Evolutionary conservation across 2,797 vertebrate genomes (phyloP).

Genomic region (Bovichtus diacanthus): DNA sequence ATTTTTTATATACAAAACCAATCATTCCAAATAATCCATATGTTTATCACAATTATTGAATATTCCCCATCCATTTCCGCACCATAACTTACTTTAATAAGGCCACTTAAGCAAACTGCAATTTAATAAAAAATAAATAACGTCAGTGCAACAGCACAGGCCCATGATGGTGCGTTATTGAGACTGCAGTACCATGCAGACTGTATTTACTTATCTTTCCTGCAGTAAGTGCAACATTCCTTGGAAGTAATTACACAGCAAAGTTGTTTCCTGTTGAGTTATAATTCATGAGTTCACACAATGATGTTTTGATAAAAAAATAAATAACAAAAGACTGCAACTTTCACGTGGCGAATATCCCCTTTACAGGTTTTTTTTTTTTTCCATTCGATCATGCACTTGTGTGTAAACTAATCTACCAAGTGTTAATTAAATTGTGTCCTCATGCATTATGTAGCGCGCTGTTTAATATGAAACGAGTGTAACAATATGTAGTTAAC

Average conservation of each 20-base stretch:
- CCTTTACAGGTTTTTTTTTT: constrained; percentile 25
- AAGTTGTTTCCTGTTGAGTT: constrained; percentile 28
- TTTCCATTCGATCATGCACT: constrained; percentile 7
- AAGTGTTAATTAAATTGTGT: constrained; percentile 61
- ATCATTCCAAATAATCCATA: constrained; percentile 41
- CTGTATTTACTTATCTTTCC: constrained; percentile 11
- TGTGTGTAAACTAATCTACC: constrained; percentile 49
- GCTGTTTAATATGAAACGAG: constrained; percentile 20
- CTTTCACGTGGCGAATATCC: constrained; percentile 20
- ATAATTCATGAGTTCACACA: constrained; percentile 26
- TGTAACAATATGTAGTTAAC: constrained; percentile 36
- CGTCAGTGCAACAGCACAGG: constrained; percentile 4
- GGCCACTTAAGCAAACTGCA: constrained; percentile 15
- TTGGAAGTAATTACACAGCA: constrained; percentile 45
- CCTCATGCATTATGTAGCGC: constrained; percentile 47
- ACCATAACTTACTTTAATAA: constrained; percentile 34
- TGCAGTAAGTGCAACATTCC: constrained; percentile 18
- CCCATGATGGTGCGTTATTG: constrained; percentile 2
- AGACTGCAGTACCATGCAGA: constrained; percentile 23
- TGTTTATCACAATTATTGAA: constrained; percentile 47
- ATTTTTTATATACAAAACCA: constrained; percentile 29
- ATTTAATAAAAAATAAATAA: constrained; percentile 22
- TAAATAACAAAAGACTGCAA: constrained; percentile 1
- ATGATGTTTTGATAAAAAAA: constrained; percentile 26
- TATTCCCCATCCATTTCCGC: background rate